Percentiles rank a stretch among this genome's conserved stretches.
phyloP scores from a whole-genome alignment of 1,140 invertebrate genomes.

The Solen grandis region DNA sequence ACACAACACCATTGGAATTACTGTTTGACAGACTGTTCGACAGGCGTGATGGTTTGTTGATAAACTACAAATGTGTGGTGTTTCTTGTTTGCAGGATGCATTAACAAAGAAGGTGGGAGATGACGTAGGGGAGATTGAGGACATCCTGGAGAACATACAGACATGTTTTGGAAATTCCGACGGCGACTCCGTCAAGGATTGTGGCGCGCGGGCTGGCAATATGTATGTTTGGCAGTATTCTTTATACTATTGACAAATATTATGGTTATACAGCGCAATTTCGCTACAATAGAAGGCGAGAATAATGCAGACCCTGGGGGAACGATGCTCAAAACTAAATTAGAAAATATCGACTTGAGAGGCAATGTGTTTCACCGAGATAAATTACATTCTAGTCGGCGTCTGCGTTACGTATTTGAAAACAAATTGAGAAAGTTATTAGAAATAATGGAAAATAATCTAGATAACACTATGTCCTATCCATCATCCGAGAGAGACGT shows the following conservation, averaged over 20 bases:
- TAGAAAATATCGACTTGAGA: slow-evolving; percentile 22
- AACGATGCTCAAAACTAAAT: slow-evolving; percentile 11
- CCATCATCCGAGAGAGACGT: slow-evolving; percentile 22
- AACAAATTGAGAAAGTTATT: slow-evolving; percentile 69
- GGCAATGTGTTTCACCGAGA: slow-evolving; percentile 38
- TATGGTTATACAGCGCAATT: slow-evolving; percentile 57
- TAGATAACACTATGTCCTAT: slow-evolving; percentile 49
- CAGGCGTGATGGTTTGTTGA: slow-evolving; percentile 1
- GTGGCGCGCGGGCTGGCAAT: slow-evolving; percentile 6
- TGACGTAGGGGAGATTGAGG: background rate
- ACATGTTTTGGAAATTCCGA: slow-evolving; percentile 50
- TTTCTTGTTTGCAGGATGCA: background rate
- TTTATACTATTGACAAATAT: slow-evolving; percentile 52
- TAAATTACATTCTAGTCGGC: background rate
- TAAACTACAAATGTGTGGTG: slow-evolving; percentile 15
- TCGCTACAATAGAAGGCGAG: slow-evolving; percentile 54
- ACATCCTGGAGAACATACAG: background rate
- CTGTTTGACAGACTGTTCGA: slow-evolving; percentile 24
- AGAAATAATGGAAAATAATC: slow-evolving; percentile 58
- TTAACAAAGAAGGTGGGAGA: background rate
- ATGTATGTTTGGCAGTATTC: slow-evolving; percentile 6
- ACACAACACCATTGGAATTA: slow-evolving; percentile 36
- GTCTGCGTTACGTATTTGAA: slow-evolving; percentile 63
- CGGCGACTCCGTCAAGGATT: background rate
- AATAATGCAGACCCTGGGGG: slow-evolving; percentile 48